phyloP scores from a whole-genome alignment of 2,888 invertebrate genomes.

The Scaptomyza parva region DNA sequence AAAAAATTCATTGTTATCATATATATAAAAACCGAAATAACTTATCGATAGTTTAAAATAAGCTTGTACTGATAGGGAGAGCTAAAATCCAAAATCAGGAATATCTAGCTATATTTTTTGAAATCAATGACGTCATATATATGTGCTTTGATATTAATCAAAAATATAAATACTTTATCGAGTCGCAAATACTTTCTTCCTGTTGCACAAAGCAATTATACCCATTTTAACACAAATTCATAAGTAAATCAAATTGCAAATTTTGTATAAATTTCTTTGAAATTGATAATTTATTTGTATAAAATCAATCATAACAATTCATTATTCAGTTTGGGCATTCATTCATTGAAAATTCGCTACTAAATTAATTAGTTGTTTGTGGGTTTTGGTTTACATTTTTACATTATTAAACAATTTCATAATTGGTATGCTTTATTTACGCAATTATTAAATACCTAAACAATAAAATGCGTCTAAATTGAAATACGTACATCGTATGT shows the following conservation, averaged over 20 bases:
- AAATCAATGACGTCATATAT: too few relatives aligned
- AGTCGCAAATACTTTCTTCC: too few relatives aligned
- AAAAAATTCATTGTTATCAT: too few relatives aligned
- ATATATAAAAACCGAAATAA: too few relatives aligned
- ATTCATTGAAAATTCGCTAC: slow-evolving; percentile 64
- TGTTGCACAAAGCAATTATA: too few relatives aligned
- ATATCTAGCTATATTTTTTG: too few relatives aligned
- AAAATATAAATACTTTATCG: too few relatives aligned
- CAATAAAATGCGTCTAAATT: slow-evolving; percentile 79
- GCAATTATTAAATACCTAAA: slow-evolving; percentile 73
- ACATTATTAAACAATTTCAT: slow-evolving; percentile 65
- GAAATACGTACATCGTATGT: slow-evolving; percentile 51
- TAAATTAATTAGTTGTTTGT: slow-evolving; percentile 53
- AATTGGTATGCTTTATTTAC: slow-evolving; percentile 40
- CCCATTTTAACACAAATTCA: too few relatives aligned
- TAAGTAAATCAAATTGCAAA: neutral
- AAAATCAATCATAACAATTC: slow-evolving; percentile 78
- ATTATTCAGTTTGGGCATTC: slow-evolving; percentile 44
- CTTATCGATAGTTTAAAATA: too few relatives aligned
- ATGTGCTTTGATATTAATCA: too few relatives aligned
- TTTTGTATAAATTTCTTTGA: neutral
- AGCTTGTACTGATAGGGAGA: too few relatives aligned
- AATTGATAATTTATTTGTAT: slow-evolving; percentile 62
- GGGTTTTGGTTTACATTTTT: slow-evolving; percentile 32
- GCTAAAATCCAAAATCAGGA: too few relatives aligned